Conservation (phyloP, 30 jellyfish, hydroid and myxozoan genomes). For the Aurelia sp. region DNA sequence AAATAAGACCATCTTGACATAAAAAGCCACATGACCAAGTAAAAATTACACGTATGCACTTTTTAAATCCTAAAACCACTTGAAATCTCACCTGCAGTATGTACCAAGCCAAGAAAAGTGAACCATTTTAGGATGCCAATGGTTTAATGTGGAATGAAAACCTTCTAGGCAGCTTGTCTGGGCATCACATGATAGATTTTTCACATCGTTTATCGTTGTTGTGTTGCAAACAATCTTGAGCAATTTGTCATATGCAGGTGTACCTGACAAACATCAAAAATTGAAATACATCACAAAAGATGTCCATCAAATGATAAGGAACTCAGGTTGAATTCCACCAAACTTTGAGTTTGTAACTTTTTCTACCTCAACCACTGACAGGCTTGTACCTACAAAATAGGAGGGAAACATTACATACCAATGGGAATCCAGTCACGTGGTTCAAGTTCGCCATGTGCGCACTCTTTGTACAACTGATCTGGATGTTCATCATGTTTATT, state of each 20-base stretch:
- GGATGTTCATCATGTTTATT: constrained; percentile 29
- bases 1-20: constrained; percentile 7
- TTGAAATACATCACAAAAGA: neutral
- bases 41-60: neutral
- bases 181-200: constrained; percentile 28
- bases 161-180: constrained; percentile 33
- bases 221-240: constrained; percentile 1
- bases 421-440: constrained; percentile 21
- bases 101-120: constrained; percentile 36
- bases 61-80: neutral
- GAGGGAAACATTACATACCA: neutral
- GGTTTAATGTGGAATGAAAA: constrained; percentile 20
- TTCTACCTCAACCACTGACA: constrained; percentile 4
- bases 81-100: constrained; percentile 3
- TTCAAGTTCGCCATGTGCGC: constrained; percentile 21
- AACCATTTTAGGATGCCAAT: constrained; percentile 29
- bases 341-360: neutral
- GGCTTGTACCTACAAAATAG: constrained; percentile 12
- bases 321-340: neutral
- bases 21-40: constrained; percentile 16
- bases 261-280: constrained; percentile 31
- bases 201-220: neutral
- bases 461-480: constrained; percentile 1
- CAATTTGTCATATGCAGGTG: constrained; percentile 42
- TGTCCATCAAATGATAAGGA: neutral